These are phyloP conservation scores for Erebia palarica DNA, from an alignment of 2,888 invertebrate genomes.

Conservation along the genomic window DNA sequence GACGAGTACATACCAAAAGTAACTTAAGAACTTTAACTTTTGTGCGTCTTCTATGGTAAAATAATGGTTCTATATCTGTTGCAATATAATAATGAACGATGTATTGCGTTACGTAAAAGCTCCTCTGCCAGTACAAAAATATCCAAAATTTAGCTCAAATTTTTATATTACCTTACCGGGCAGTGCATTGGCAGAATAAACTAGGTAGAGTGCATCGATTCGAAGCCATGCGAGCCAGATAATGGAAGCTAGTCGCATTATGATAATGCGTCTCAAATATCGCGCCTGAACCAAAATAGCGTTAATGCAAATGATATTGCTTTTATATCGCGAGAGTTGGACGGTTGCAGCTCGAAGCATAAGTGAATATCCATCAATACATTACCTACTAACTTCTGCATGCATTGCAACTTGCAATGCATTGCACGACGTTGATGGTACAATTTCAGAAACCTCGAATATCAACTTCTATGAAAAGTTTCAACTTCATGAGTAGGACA, in stretches of 20 bases:
- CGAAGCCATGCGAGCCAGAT: slow-evolving; percentile 50
- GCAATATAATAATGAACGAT: neutral
- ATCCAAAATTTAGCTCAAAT: slow-evolving; percentile 6
- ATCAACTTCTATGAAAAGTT: no score
- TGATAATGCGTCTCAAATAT: slow-evolving; percentile 52
- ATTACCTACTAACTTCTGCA: no score
- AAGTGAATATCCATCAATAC: slow-evolving; percentile 25
- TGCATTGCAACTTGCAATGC: no score
- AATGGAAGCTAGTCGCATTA: slow-evolving; percentile 54
- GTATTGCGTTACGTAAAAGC: neutral
- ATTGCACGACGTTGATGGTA: no score
- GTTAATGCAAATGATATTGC: slow-evolving; percentile 41
- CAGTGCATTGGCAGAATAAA: slow-evolving; percentile 27
- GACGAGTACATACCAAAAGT: neutral
- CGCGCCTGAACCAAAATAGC: slow-evolving; percentile 40
- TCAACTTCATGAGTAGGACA: no score
- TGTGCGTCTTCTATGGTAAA: neutral
- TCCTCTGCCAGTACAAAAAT: neutral
- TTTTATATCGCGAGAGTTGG: slow-evolving; percentile 33
- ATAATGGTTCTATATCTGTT: neutral
- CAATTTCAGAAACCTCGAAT: no score
- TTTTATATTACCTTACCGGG: slow-evolving; percentile 23
- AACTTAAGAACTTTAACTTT: neutral
- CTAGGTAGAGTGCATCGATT: slow-evolving; percentile 50
- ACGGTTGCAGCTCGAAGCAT: neutral